Evolutionary conservation across 2,113 vertebrate genomes (phyloP).

Genomic region (Oncorhynchus nerka): DNA sequence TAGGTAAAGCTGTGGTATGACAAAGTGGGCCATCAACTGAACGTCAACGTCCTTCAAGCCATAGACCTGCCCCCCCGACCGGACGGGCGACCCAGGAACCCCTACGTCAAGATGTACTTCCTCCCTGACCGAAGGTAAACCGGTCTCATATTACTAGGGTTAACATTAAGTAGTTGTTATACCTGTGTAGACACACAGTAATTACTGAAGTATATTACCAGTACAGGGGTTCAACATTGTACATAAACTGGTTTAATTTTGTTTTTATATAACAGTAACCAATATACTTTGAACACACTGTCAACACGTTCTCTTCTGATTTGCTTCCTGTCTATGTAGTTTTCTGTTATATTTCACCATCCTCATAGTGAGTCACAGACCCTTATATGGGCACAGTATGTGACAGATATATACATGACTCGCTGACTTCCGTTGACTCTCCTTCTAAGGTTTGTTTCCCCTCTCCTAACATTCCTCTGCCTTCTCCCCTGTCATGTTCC

Average conservation of each 20-base stretch:
- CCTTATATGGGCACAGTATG: too few relatives aligned
- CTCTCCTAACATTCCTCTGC: background rate
- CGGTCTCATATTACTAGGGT: too few relatives aligned
- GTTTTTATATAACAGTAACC: too few relatives aligned
- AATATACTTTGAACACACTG: too few relatives aligned
- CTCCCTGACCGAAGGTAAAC: conserved; percentile 84
- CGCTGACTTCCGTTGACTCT: background rate
- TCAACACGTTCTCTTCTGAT: too few relatives aligned
- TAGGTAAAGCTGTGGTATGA: conserved; percentile 98
- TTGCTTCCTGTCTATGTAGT: too few relatives aligned
- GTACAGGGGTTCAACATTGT: too few relatives aligned
- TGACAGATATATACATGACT: too few relatives aligned
- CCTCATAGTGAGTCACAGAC: too few relatives aligned
- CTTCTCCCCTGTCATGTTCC: conserved; percentile 38
- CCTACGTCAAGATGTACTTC: conserved; percentile 99
- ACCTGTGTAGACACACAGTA: background rate
- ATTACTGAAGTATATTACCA: too few relatives aligned
- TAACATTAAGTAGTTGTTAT: background rate
- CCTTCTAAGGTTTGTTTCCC: background rate
- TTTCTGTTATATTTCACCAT: too few relatives aligned
- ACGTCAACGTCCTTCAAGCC: conserved; percentile 97
- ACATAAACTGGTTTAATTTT: too few relatives aligned
- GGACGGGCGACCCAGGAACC: conserved; percentile 91
- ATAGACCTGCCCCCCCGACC: conserved; percentile 87
- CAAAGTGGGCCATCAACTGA: conserved; percentile 96